Evolutionary conservation across 1,140 invertebrate genomes (phyloP).

Genomic region (Oryctes rhinoceros): DNA sequence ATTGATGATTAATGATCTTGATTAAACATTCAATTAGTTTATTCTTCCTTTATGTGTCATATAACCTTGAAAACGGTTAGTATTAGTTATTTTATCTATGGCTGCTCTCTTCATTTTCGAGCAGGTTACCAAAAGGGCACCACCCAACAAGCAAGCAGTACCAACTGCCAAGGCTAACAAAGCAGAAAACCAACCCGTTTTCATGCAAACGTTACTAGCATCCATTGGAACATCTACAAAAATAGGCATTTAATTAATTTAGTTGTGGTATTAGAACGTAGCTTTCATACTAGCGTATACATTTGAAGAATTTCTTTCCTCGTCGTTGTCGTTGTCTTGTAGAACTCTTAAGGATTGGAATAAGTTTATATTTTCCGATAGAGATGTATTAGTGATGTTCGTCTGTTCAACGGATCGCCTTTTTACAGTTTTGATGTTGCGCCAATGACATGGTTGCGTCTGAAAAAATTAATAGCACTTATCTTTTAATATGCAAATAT

Average conservation of each 20-base stretch:
- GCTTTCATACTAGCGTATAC: slow-evolving; percentile 43
- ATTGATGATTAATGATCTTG: not conserved
- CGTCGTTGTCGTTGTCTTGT: slow-evolving; percentile 83
- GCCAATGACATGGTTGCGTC: slow-evolving; percentile 93
- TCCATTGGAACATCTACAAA: slow-evolving; percentile 59
- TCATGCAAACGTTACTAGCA: slow-evolving; percentile 75
- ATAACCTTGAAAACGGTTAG: slow-evolving; percentile 69
- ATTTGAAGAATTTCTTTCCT: slow-evolving; percentile 55
- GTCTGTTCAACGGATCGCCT: slow-evolving; percentile 67
- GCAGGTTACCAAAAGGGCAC: slow-evolving; percentile 75
- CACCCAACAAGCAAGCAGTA: slow-evolving; percentile 73
- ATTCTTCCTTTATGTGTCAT: slow-evolving; percentile 78
- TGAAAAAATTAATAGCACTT: slow-evolving; percentile 58
- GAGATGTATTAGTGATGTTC: slow-evolving; percentile 47
- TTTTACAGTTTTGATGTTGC: slow-evolving; percentile 83
- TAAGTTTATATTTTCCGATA: slow-evolving; percentile 88
- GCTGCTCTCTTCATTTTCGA: slow-evolving; percentile 69
- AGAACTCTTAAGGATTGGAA: slow-evolving; percentile 88
- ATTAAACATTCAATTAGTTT: slow-evolving; percentile 63
- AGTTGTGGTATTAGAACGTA: not conserved
- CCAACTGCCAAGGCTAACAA: slow-evolving; percentile 75
- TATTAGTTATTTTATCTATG: slow-evolving; percentile 63
- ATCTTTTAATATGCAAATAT: not conserved
- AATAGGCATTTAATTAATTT: not conserved
- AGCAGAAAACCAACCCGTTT: slow-evolving; percentile 78